A percentile compares a stretch with the other conserved stretches of the same genome.
These are phyloP conservation scores for Macaca fascicularis DNA, from an alignment of 2,113 vertebrate species.

Conservation along the genomic window DNA sequence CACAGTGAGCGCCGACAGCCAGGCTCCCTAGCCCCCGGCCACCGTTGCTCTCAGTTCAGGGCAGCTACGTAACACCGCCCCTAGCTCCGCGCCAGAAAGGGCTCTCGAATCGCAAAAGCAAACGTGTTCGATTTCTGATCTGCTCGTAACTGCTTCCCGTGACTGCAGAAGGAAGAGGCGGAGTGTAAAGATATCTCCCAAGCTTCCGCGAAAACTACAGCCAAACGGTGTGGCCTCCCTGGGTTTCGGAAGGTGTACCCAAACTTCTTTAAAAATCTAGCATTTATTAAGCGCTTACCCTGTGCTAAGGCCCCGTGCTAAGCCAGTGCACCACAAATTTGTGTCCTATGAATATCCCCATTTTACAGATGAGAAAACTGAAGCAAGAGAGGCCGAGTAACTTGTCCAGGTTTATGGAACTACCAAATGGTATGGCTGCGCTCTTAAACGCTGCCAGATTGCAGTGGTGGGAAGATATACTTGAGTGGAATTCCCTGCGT, in stretches of 20 bases:
- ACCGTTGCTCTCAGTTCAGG: not conserved
- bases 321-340: not conserved
- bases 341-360: not conserved
- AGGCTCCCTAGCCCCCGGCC: not conserved
- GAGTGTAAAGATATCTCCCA: not conserved
- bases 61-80: not conserved
- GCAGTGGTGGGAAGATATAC: too few species aligned
- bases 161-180: constrained; percentile 56
- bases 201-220: not conserved
- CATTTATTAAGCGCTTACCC: not conserved
- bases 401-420: not conserved
- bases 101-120: not conserved
- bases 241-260: not conserved
- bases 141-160: constrained; percentile 30
- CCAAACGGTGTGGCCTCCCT: not conserved
- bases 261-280: not conserved
- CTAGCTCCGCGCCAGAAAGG: not conserved
- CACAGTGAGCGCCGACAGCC: accelerated
- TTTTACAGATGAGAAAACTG: not conserved
- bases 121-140: not conserved
- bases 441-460: not conserved
- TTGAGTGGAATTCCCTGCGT: not conserved
- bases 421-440: not conserved
- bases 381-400: not conserved
- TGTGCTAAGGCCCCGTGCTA: not conserved